phyloP scores from a whole-genome alignment of 2,888 invertebrate species.

The Prenolepis imparis region DNA sequence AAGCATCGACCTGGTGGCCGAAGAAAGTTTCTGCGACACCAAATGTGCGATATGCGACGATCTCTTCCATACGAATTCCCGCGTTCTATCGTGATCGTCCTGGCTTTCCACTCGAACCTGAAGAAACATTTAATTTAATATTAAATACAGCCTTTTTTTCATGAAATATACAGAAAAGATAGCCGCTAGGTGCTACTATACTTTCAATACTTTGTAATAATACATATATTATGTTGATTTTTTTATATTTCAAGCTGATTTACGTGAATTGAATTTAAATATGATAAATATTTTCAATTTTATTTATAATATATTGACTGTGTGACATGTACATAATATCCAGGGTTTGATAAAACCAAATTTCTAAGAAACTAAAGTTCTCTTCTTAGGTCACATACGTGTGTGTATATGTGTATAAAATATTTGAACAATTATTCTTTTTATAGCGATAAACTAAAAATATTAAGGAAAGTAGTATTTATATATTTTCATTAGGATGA shows the following conservation, averaged over 20 bases:
- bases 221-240: too few species aligned
- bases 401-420: not conserved
- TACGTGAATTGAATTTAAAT: not conserved
- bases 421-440: not conserved
- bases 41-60: slow-evolving; percentile 94
- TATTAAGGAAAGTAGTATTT: not conserved
- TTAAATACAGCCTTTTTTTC: not conserved
- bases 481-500: not conserved
- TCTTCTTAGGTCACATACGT: not conserved
- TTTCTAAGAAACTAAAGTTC: not conserved
- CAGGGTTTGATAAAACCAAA: not conserved
- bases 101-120: slow-evolving; percentile 94
- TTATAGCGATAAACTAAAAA: not conserved
- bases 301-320: slow-evolving; percentile 1
- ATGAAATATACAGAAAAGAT: not conserved
- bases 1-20: slow-evolving; percentile 89
- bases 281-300: slow-evolving; percentile 6
- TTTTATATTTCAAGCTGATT: not conserved
- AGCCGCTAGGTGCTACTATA: not conserved
- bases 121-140: slow-evolving; percentile 9
- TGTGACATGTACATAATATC: not conserved
- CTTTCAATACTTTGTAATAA: not conserved
- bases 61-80: slow-evolving; percentile 94
- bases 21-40: slow-evolving; percentile 92
- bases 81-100: slow-evolving; percentile 93